phyloP scores from a whole-genome alignment of 1,140 invertebrate species.

The Trichonephila inaurata region DNA sequence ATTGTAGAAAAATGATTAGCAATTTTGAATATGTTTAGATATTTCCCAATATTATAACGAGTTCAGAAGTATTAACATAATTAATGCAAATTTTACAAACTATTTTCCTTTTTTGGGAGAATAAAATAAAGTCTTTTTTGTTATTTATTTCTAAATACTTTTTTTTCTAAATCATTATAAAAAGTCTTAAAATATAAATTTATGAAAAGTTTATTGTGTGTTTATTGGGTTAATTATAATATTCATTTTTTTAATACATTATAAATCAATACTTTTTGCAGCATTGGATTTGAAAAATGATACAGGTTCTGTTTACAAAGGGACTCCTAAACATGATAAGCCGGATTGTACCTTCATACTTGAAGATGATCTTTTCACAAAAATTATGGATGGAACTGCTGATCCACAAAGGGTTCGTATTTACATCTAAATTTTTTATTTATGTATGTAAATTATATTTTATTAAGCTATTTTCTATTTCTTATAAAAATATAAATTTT shows the following conservation, averaged over 20 bases:
- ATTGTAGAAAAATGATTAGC: too few species aligned
- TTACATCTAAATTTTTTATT: not conserved
- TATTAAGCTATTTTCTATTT: not conserved
- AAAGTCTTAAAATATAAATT: not conserved
- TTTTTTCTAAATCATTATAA: too few species aligned
- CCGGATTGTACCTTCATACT: conserved; percentile 92
- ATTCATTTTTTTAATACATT: not conserved
- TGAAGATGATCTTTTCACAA: conserved; percentile 91
- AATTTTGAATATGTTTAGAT: too few species aligned
- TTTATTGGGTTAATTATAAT: not conserved
- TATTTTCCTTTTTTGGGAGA: too few species aligned
- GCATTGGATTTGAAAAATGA: conserved; percentile 92
- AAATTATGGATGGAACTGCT: conserved; percentile 88
- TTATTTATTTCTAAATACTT: too few species aligned
- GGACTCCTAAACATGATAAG: conserved; percentile 87
- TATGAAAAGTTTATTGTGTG: not conserved
- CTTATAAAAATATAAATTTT: too few species aligned
- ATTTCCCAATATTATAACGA: too few species aligned
- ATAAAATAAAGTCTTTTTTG: too few species aligned
- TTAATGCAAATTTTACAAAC: too few species aligned
- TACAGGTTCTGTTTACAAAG: conserved; percentile 87
- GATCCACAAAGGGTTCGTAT: conserved; percentile 88
- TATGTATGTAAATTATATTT: not conserved
- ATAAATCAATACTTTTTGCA: conserved; percentile 81
- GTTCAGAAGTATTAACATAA: too few species aligned